Conservation (phyloP, 1,140 invertebrate species). For the Anastatus disparis region DNA sequence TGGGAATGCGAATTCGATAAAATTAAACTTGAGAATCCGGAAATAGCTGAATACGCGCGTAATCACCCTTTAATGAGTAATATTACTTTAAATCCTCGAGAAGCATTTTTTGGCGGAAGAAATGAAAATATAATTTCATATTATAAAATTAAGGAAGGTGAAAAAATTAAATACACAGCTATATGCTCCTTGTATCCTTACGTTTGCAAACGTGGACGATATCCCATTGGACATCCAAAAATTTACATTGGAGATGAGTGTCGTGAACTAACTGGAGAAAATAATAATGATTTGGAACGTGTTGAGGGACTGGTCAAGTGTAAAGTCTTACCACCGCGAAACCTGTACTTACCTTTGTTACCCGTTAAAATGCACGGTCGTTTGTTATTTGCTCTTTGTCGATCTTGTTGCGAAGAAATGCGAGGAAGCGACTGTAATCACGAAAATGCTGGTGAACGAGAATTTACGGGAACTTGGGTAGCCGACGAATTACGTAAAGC, state of each 20-base stretch:
- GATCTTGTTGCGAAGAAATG: constrained; percentile 40
- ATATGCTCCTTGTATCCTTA: constrained; percentile 56
- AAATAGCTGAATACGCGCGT: neutral
- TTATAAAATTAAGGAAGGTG: constrained; percentile 45
- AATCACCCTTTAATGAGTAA: neutral
- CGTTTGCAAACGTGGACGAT: constrained; percentile 47
- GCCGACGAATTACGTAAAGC: constrained; percentile 58
- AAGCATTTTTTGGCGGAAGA: constrained; percentile 56
- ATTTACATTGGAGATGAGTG: constrained; percentile 46
- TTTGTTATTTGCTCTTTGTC: constrained; percentile 54
- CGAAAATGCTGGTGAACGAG: constrained; percentile 50
- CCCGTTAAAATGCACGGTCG: constrained; percentile 47
- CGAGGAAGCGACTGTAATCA: constrained; percentile 20
- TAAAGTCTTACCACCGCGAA: constrained; percentile 50
- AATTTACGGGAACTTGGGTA: constrained; percentile 57
- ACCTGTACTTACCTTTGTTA: constrained; percentile 55
- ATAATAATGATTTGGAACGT: constrained; percentile 16
- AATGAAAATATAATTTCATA: constrained; percentile 52
- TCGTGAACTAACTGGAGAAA: neutral
- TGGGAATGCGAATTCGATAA: constrained; percentile 8
- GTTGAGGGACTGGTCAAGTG: constrained; percentile 50
- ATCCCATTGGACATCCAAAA: constrained; percentile 56
- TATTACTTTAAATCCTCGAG: constrained; percentile 20
- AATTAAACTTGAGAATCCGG: neutral
- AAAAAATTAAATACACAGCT: constrained; percentile 57